These are phyloP conservation scores for Heliopora coerulea DNA, from an alignment of 92 coral and sea anemone species.

Conservation along the genomic window DNA sequence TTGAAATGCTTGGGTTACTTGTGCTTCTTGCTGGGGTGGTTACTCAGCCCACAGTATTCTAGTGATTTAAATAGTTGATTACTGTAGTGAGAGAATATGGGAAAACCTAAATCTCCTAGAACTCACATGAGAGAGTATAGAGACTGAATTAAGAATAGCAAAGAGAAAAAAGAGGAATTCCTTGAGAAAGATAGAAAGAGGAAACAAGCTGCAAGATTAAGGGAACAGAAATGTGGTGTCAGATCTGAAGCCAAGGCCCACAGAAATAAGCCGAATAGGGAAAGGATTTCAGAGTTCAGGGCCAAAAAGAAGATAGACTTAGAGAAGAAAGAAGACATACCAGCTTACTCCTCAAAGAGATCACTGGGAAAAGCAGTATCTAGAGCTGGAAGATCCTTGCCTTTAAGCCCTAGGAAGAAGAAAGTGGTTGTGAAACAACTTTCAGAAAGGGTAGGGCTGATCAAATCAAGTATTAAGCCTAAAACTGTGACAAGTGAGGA, in stretches of 20 bases:
- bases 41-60: no score
- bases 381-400: slow-evolving; percentile 45
- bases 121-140: slow-evolving; percentile 48
- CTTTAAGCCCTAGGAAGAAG: slow-evolving; percentile 53
- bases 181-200: slow-evolving; percentile 46
- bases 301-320: slow-evolving; percentile 44
- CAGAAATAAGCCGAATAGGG: slow-evolving; percentile 49
- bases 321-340: slow-evolving; percentile 27
- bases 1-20: no score
- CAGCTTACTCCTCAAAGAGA: slow-evolving; percentile 41
- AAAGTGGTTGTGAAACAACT: slow-evolving; percentile 49
- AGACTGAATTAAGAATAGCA: slow-evolving; percentile 28
- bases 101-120: slow-evolving; percentile 45
- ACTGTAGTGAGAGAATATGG: no score
- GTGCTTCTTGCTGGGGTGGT: no score
- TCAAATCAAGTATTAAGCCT: slow-evolving; percentile 49
- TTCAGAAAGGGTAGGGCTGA: slow-evolving; percentile 50
- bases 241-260: slow-evolving; percentile 51
- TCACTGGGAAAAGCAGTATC: slow-evolving; percentile 56
- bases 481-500: slow-evolving; percentile 20
- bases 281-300: slow-evolving; percentile 44
- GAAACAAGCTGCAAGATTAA: slow-evolving; percentile 48
- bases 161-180: slow-evolving; percentile 35
- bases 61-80: no score
- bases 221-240: slow-evolving; percentile 43